Evolutionary conservation across 2,888 invertebrate species (phyloP), one percentile per base, ranked within the genome.

Genomic region (Clistopyga incitator): DNA sequence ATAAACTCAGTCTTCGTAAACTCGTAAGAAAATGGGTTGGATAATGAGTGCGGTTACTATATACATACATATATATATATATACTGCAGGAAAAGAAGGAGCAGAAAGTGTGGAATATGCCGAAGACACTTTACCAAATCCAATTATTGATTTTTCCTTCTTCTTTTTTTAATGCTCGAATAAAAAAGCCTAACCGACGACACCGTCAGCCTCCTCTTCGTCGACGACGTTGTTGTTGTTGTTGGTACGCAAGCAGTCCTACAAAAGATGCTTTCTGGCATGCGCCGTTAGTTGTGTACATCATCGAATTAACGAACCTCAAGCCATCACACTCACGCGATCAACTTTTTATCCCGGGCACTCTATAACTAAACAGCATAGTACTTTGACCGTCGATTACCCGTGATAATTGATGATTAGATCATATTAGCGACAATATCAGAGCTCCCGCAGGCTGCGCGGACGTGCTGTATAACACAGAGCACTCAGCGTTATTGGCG

Each of bases 381-480:
- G 65, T 81, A 82, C 75, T 86, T 77, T 78, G 76, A 82, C 78
- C 87, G 78, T 82, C 86, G 87, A 88, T 89, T 87, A 80, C 81
- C 86, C 79, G 74, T 52, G 84, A 81, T 86, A 86, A 88, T 88
- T 87, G 84, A 81, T 87, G 87, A 89, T 90, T 90, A 88, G 88
- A 89, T 90, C 88, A 85, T 86, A 87, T 88, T 88, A 87, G 85
- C 82, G 84, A 81, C 85, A 87, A 88, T 85, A 84, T 76, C 68
- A 78, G 78, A 78, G 77, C 29, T 74, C 75, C 68, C 45, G 67
- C 61, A 68, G 79, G 72, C 52, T 74, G 42, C 20, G 52, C 67
- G 82, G 56, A 82, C 79, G 80, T 80, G 72, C 82, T 81, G 79
- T 56, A 78, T 78, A 76, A 80, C 84, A 84, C 79, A 70, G 81